Percentiles rank a stretch among this genome's conserved stretches.
phyloP scores from a whole-genome alignment of 2,888 invertebrate genomes.

The Pseudococcus jackbeardsleyi region DNA sequence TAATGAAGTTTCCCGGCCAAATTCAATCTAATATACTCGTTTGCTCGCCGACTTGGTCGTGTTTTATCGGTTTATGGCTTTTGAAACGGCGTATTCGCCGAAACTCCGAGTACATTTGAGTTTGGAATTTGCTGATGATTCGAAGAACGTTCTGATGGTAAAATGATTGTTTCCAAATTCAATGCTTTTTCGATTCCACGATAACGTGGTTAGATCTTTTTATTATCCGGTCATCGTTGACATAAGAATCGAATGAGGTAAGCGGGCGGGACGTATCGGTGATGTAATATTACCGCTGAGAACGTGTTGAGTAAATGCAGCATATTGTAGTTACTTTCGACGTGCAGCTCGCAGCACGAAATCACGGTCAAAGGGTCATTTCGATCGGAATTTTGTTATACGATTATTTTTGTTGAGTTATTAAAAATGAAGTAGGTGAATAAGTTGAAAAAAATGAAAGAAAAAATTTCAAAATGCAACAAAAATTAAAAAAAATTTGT shows the following conservation, averaged over 20 bases:
- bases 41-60: neutral
- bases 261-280: neutral
- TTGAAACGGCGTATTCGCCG: neutral
- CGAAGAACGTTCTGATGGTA: neutral
- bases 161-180: neutral
- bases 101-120: neutral
- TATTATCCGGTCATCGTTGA: conserved; percentile 1
- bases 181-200: neutral
- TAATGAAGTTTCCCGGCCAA: neutral
- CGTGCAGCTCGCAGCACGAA: neutral
- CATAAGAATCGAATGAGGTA: neutral
- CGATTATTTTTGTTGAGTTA: neutral
- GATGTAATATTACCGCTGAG: neutral
- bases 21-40: neutral
- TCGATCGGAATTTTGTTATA: neutral
- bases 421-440: neutral
- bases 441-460: neutral
- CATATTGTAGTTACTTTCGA: neutral
- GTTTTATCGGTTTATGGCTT: conserved; percentile 1
- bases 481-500: too few relatives aligned
- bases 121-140: neutral
- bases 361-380: neutral
- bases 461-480: too few relatives aligned
- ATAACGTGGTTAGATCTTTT: neutral
- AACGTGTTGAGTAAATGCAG: neutral